Percentiles rank a stretch among this genome's conserved stretches.
Conservation (phyloP, 2,797 vertebrate genomes). For the Falco cherrug region DNA sequence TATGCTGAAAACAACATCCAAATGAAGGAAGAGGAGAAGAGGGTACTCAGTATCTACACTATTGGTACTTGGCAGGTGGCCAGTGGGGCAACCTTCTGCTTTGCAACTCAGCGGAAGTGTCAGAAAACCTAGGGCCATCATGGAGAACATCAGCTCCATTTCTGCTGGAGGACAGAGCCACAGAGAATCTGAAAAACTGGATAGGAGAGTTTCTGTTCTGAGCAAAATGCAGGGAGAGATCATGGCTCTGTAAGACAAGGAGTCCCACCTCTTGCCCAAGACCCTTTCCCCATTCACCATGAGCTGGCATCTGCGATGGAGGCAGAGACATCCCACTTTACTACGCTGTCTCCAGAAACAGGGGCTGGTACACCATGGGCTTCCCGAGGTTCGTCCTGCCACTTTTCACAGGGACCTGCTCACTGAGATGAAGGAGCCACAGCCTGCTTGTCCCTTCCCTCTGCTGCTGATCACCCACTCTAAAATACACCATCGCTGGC, state of each 20-base stretch:
- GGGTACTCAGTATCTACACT: background rate
- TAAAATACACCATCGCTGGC: background rate
- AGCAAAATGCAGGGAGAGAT: background rate
- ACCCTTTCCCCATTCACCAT: background rate
- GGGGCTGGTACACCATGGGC: background rate
- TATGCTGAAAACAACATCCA: background rate
- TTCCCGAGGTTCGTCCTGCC: background rate
- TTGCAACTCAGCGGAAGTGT: accelerated
- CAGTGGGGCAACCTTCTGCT: background rate
- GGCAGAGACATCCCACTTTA: background rate
- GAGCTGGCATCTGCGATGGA: background rate
- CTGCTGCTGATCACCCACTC: background rate
- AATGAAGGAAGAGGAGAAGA: background rate
- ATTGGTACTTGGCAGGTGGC: background rate
- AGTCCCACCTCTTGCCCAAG: background rate
- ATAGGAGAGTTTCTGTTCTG: background rate
- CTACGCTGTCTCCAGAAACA: background rate
- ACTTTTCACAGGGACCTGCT: background rate
- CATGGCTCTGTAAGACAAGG: background rate
- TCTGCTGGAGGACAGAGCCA: background rate
- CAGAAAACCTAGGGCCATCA: background rate
- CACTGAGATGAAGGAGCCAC: background rate
- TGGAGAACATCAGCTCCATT: background rate
- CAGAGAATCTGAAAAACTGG: background rate
- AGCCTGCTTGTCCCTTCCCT: background rate